These are phyloP conservation scores for Xenentodon cancila DNA, from an alignment of 2,797 vertebrate genomes.

Conservation along the genomic window DNA sequence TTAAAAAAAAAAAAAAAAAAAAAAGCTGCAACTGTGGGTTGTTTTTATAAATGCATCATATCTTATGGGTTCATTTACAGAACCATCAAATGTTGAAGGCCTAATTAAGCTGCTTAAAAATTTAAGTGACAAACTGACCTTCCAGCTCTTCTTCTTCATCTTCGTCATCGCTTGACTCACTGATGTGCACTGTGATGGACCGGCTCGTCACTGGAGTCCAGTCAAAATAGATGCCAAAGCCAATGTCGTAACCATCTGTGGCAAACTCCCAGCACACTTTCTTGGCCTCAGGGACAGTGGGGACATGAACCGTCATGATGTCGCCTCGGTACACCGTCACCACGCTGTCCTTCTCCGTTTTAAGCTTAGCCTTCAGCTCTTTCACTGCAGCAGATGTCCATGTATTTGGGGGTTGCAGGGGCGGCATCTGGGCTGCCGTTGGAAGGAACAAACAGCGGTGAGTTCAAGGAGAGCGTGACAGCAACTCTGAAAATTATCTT, in stretches of 20 bases:
- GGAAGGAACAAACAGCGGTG: neutral
- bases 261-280: conserved; percentile 98
- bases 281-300: conserved; percentile 92
- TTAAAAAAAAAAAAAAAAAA: neutral
- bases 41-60: neutral
- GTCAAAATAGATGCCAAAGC: conserved; percentile 98
- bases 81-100: no score
- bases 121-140: conserved; percentile 79
- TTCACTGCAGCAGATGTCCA: conserved; percentile 92
- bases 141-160: conserved; percentile 95
- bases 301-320: conserved; percentile 95
- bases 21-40: neutral
- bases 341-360: conserved; percentile 89
- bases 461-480: conserved; percentile 6
- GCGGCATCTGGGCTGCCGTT: conserved; percentile 86
- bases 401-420: conserved; percentile 86
- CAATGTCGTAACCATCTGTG: conserved; percentile 96
- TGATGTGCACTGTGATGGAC: conserved; percentile 96
- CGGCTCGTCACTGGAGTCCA: conserved; percentile 93
- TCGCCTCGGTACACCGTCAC: conserved; percentile 96
- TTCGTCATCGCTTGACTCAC: conserved; percentile 97
- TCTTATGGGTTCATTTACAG: neutral
- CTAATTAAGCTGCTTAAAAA: neutral
- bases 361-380: conserved; percentile 93
- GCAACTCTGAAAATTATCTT: neutral